phyloP scores from a whole-genome alignment of 2,113 vertebrate species.

The Dissostichus mawsoni region DNA sequence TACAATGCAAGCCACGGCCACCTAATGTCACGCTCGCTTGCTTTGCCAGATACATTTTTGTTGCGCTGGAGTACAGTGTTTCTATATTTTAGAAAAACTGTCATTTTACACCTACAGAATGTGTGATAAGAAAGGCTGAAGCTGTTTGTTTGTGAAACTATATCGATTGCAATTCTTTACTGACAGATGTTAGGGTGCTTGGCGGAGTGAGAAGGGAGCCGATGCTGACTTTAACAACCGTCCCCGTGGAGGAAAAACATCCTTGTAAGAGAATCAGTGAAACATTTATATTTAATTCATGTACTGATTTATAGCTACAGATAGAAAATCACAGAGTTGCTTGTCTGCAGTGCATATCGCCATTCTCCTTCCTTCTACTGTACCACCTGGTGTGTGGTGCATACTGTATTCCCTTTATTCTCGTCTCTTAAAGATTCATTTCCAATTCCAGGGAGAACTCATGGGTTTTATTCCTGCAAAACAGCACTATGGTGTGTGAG shows the following conservation, averaged over 20 bases:
- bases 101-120: neutral
- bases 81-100: neutral
- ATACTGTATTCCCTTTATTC: neutral
- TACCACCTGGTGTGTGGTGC: neutral
- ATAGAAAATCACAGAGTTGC: slow-evolving; percentile 18
- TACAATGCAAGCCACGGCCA: slow-evolving; percentile 13
- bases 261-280: slow-evolving; percentile 5
- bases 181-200: slow-evolving; percentile 12
- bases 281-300: slow-evolving; percentile 27
- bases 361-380: slow-evolving; percentile 2
- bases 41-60: slow-evolving; percentile 4
- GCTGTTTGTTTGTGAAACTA: neutral
- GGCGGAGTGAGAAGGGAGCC: neutral
- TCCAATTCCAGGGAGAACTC: neutral
- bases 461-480: neutral
- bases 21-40: slow-evolving; percentile 22
- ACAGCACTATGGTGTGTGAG: neutral
- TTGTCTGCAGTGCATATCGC: slow-evolving; percentile 9
- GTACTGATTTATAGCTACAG: neutral
- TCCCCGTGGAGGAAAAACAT: neutral
- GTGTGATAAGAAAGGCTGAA: neutral
- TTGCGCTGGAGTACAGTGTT: slow-evolving; percentile 17
- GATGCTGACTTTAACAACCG: neutral
- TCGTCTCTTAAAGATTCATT: neutral
- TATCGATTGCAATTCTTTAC: slow-evolving; percentile 9